Base-by-base conservation (phyloP, 2,888 invertebrate genomes). In the Ophion ellenae region DNA sequence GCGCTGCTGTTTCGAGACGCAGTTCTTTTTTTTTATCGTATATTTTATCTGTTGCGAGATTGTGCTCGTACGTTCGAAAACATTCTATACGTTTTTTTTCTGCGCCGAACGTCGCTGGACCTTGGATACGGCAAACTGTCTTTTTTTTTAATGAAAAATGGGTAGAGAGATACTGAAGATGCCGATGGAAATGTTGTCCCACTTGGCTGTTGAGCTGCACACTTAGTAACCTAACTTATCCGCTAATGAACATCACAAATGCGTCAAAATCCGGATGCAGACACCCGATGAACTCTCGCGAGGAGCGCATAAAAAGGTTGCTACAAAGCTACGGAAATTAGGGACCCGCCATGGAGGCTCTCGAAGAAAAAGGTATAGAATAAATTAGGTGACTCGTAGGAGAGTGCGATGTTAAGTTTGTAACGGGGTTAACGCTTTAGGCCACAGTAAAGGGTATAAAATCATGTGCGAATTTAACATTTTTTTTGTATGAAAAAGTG, bases 61-160 rank as follows among this genome's bases (percentile, higher is more conserved):
- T n/a, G 67, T 84, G n/a, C 75, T 61, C 53, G 82, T 14, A 75
- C 17, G 2, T 81, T 82, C 81, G 75, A 78, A 74, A 74, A 45
- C 69, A 36, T 66, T 81, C 67, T 59, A 0, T 5, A 17, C 14
- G 3, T 53, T 17, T 53, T 53, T 53, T 17, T 53, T 17, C 53
- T 17, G 53, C 53, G 17, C 17, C 53, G 53, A 1, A 24, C 24
- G 24, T 24, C 24, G 24, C 24, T 24, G 24, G 24, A 24, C 24
- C 24, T 24, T 24, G 1, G 3, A 32, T 32, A 32, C 4, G 32
- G 32, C 32, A 32, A 0, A 32, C 3, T 2, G 32, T 17, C n/a
- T 47, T 53, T 53, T 53, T 17, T 53, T 53, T 4, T 2, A 47
- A 14, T 53, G 14, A 53, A 53, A 53, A 53, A 53, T 53, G 11